Percentiles rank a stretch among this genome's conserved stretches.
These are phyloP conservation scores for Stenodema calcarata DNA, from an alignment of 2,888 invertebrate species.

Conservation along the genomic window DNA sequence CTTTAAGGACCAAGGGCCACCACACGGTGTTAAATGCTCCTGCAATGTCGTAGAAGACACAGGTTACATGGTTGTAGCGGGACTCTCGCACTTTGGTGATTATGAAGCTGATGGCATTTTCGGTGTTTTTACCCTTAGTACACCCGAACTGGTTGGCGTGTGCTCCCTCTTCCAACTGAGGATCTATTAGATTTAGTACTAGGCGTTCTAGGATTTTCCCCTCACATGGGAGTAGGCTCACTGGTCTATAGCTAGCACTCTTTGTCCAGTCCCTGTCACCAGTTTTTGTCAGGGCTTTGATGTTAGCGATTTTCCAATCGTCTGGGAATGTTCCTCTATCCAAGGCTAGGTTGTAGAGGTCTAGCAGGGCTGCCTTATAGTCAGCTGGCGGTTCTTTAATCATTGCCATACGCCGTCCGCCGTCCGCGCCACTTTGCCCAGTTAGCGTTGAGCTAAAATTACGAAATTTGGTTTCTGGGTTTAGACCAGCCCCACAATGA, in stretches of 20 bases:
- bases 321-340: not conserved
- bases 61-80: not conserved
- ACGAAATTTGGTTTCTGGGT: too few species aligned
- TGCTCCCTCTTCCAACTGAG: not conserved
- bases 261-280: slow-evolving; percentile 60
- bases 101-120: not conserved
- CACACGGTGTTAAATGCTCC: not conserved
- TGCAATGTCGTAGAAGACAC: not conserved
- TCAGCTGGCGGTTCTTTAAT: not conserved
- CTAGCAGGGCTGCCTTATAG: not conserved
- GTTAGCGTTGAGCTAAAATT: too few species aligned
- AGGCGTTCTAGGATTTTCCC: slow-evolving; percentile 12
- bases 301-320: not conserved
- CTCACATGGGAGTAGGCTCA: slow-evolving; percentile 27
- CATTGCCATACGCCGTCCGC: too few species aligned
- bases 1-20: not conserved
- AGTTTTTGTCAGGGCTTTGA: slow-evolving; percentile 48
- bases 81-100: not conserved
- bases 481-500: too few species aligned
- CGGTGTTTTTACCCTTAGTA: not conserved
- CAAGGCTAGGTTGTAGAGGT: not conserved
- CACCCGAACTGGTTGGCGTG: not conserved
- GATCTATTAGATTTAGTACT: slow-evolving; percentile 2
- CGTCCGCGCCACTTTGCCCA: too few species aligned
- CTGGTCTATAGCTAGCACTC: slow-evolving; percentile 23